Evolutionary conservation across 1,140 invertebrate genomes (phyloP).

Genomic region (Cydia fagiglandana): DNA sequence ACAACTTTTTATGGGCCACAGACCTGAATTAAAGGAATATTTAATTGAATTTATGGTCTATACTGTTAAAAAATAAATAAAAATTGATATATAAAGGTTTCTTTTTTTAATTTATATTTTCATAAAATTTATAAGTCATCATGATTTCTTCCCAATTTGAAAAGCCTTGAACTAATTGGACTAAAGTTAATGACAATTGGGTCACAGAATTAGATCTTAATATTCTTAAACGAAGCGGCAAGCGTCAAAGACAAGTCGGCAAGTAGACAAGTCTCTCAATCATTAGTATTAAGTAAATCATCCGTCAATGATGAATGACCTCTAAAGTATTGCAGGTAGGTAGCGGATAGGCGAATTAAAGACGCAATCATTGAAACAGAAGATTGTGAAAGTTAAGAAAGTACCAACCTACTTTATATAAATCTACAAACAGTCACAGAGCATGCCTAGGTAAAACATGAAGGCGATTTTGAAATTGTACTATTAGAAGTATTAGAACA

Average conservation of each 20-base stretch:
- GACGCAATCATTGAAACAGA: not conserved
- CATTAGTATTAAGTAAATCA: not conserved
- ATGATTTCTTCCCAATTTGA: no score
- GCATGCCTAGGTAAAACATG: not conserved
- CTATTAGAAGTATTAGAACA: no score
- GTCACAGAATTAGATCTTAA: not conserved
- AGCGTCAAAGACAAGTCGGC: not conserved
- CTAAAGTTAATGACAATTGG: not conserved
- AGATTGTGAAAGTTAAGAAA: constrained; percentile 1
- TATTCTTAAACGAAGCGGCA: constrained; percentile 1
- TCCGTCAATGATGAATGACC: not conserved
- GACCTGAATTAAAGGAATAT: no score
- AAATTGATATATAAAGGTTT: no score
- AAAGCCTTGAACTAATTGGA: no score
- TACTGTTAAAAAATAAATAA: no score
- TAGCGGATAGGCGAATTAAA: not conserved
- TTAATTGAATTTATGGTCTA: no score
- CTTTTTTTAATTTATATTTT: no score
- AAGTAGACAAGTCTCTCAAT: not conserved
- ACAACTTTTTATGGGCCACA: no score
- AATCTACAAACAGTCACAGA: not conserved
- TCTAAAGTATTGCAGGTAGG: not conserved
- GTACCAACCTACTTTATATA: not conserved
- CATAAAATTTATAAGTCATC: no score
- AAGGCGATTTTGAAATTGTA: not conserved